Percentiles rank a stretch among this genome's conserved stretches.
phyloP scores from a whole-genome alignment of 2,113 vertebrate species.

The Myotis brandtii region DNA sequence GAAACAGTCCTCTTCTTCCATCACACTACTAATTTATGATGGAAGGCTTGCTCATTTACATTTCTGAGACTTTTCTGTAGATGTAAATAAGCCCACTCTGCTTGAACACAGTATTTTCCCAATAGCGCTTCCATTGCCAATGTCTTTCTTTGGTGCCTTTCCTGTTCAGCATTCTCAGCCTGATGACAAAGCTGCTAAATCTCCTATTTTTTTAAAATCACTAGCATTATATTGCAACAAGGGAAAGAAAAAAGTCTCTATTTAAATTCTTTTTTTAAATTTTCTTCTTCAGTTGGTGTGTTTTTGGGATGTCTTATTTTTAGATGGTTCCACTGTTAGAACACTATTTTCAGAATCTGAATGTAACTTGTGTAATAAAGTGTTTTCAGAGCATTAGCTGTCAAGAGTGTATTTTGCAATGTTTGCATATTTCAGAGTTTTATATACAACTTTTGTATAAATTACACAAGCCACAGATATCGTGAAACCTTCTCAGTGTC shows the following conservation, averaged over 20 bases:
- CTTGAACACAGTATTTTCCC: conserved; percentile 84
- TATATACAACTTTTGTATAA: conserved; percentile 74
- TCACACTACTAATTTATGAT: conserved; percentile 78
- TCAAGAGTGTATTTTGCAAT: conserved; percentile 84
- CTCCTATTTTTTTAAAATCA: conserved; percentile 92
- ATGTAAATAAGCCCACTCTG: conserved; percentile 87
- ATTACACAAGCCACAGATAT: conserved; percentile 43
- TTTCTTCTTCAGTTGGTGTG: conserved; percentile 87
- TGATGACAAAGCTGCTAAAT: conserved; percentile 92
- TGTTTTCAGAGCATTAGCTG: conserved; percentile 96
- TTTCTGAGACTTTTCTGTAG: conserved; percentile 82
- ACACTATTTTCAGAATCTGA: conserved; percentile 99
- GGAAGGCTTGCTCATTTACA: conserved; percentile 82
- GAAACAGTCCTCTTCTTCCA: conserved; percentile 75
- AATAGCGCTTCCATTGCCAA: conserved; percentile 83
- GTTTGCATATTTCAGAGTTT: conserved; percentile 74
- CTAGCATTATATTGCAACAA: conserved; percentile 90
- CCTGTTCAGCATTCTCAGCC: conserved; percentile 89
- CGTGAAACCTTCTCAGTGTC: conserved; percentile 56
- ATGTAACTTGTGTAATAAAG: conserved; percentile 99
- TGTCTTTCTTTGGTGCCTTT: conserved; percentile 96
- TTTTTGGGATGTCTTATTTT: conserved; percentile 94
- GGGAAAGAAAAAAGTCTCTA: conserved; percentile 89
- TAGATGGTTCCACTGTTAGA: conserved; percentile 98
- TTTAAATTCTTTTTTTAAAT: conserved; percentile 90